phyloP scores from a whole-genome alignment of 2,797 vertebrate genomes.

The Scyliorhinus canicula region DNA sequence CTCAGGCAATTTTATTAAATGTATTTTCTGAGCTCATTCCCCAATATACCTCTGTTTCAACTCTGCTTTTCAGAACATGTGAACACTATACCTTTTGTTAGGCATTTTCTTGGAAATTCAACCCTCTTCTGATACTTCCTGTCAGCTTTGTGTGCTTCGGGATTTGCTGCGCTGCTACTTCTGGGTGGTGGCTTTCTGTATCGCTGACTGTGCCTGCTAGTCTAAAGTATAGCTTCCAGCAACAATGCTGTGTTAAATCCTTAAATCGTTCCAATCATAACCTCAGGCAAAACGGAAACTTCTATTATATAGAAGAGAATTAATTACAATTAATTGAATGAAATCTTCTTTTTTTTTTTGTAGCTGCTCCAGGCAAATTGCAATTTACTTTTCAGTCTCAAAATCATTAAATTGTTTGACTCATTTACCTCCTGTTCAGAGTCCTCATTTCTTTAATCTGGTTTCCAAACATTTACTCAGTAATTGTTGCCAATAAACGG shows the following conservation, averaged over 20 bases:
- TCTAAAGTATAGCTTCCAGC: not conserved
- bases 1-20: conserved; percentile 25
- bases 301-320: not conserved
- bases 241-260: not conserved
- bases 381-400: not conserved
- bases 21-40: conserved; percentile 2
- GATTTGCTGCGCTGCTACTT: not conserved
- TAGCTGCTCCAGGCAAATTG: not conserved
- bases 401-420: conserved; percentile 9
- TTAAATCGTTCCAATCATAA: conserved; percentile 19
- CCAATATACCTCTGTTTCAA: conserved; percentile 8
- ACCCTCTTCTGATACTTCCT: conserved; percentile 36
- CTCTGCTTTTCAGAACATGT: conserved; percentile 14
- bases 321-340: conserved; percentile 35
- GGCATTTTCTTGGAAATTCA: conserved; percentile 29
- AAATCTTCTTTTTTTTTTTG: not conserved
- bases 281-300: conserved; percentile 21
- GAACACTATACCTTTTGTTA: conserved; percentile 31
- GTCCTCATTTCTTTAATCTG: not conserved
- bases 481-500: not conserved
- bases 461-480: not conserved
- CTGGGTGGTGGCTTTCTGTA: conserved; percentile 28
- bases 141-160: not conserved
- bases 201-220: not conserved
- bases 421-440: not conserved